phyloP scores from a whole-genome alignment of 2,113 vertebrate species.

The Hydrolagus affinis region DNA sequence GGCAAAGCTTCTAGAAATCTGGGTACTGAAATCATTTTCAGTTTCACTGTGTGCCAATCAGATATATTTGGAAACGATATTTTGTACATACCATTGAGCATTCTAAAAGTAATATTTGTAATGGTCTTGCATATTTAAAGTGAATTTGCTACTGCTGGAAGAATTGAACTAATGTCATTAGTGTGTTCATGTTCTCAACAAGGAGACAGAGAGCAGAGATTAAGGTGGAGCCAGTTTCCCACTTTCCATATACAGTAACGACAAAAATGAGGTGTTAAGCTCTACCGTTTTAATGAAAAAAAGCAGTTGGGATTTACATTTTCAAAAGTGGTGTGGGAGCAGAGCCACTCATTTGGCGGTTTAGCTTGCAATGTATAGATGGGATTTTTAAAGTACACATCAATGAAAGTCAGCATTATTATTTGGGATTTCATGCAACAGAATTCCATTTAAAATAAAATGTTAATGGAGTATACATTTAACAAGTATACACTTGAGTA shows the following conservation, averaged over 20 bases:
- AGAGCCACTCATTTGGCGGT: neutral
- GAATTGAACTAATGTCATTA: neutral
- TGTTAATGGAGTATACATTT: neutral
- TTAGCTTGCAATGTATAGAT: neutral
- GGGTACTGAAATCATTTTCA: constrained; percentile 25
- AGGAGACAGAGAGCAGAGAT: neutral
- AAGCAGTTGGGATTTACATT: neutral
- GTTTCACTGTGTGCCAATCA: constrained; percentile 19
- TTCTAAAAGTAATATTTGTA: neutral
- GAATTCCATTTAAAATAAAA: neutral
- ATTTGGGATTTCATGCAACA: neutral
- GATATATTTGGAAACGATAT: constrained; percentile 17
- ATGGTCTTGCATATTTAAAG: neutral
- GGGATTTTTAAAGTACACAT: neutral
- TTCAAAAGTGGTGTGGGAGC: neutral
- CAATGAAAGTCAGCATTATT: neutral
- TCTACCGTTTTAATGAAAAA: neutral
- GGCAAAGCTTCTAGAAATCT: neutral
- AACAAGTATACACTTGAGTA: neutral
- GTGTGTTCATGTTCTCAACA: neutral
- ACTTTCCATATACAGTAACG: constrained; percentile 3
- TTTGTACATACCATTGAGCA: neutral
- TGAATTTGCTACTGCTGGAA: neutral
- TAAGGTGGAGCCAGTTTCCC: neutral
- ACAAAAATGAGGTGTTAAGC: neutral